Conservation (phyloP, 2,797 vertebrate genomes). For the Emydoidea blandingii region DNA sequence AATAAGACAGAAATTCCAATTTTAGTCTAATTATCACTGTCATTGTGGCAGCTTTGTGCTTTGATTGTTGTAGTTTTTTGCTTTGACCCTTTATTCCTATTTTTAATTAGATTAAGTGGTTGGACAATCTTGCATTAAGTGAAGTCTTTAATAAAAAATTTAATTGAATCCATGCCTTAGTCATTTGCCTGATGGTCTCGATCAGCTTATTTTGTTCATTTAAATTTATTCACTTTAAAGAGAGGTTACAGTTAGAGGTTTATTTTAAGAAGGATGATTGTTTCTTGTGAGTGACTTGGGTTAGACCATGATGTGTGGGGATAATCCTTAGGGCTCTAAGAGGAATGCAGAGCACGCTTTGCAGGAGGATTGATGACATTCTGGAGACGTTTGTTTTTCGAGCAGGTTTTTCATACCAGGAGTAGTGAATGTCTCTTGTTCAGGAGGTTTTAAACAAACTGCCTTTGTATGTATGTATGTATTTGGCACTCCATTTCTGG, state of each 20-base stretch:
- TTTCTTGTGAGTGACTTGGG: background rate
- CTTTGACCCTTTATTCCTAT: fast-evolving
- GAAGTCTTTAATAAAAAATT: background rate
- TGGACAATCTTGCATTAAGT: background rate
- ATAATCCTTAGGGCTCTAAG: background rate
- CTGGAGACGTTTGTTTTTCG: background rate
- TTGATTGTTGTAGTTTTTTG: background rate
- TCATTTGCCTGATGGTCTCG: background rate
- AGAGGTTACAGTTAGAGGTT: background rate
- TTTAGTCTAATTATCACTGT: fast-evolving
- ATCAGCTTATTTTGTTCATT: background rate
- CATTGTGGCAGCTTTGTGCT: fast-evolving
- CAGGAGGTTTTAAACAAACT: background rate
- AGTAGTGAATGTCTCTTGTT: background rate
- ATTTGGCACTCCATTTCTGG: background rate
- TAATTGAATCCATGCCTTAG: background rate
- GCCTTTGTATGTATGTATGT: background rate
- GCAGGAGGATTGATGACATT: background rate
- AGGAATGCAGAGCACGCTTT: background rate
- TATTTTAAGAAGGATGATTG: background rate
- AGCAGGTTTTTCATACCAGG: background rate
- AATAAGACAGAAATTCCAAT: fast-evolving
- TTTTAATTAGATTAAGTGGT: background rate
- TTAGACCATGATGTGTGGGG: background rate
- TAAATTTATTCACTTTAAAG: background rate